phyloP scores from a whole-genome alignment of 2,113 vertebrate genomes.

The cattle (Bos taurus) region DNA sequence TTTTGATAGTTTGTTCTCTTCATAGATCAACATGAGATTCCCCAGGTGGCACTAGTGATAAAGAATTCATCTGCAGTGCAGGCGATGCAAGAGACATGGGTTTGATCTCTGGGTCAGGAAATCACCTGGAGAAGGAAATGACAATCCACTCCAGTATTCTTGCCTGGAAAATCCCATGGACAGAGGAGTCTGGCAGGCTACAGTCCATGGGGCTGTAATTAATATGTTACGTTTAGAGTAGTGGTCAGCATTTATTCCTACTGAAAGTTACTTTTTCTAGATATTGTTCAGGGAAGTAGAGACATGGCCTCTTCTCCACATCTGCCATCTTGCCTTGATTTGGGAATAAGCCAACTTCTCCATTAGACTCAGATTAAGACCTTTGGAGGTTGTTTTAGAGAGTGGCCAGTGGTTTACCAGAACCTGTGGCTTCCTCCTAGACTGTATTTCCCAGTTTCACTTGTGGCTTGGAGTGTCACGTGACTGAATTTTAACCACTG shows the following conservation, averaged over 20 bases:
- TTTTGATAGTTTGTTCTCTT: not conserved
- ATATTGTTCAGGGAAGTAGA: not conserved
- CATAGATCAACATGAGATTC: not conserved
- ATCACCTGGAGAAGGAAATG: not conserved
- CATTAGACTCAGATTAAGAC: not conserved
- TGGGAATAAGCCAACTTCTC: not conserved
- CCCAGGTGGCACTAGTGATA: not conserved
- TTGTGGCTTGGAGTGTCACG: not conserved
- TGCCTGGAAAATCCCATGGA: not conserved
- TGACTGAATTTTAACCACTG: not conserved
- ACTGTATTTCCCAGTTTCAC: not conserved
- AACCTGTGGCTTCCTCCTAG: not conserved
- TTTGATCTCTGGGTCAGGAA: not conserved
- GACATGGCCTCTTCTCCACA: not conserved
- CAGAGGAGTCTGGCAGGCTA: not conserved
- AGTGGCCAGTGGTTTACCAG: not conserved
- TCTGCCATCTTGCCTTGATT: not conserved
- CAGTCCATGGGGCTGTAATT: not conserved
- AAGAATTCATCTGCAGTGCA: not conserved
- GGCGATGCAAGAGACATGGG: not conserved
- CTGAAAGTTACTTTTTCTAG: not conserved
- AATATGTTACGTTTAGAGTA: not conserved
- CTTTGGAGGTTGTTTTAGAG: not conserved
- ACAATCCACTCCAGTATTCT: not conserved
- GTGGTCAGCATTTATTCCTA: not conserved